These are phyloP conservation scores for Clarias macrocephalus DNA, from an alignment of 2,113 vertebrate species.

Conservation along the genomic window DNA sequence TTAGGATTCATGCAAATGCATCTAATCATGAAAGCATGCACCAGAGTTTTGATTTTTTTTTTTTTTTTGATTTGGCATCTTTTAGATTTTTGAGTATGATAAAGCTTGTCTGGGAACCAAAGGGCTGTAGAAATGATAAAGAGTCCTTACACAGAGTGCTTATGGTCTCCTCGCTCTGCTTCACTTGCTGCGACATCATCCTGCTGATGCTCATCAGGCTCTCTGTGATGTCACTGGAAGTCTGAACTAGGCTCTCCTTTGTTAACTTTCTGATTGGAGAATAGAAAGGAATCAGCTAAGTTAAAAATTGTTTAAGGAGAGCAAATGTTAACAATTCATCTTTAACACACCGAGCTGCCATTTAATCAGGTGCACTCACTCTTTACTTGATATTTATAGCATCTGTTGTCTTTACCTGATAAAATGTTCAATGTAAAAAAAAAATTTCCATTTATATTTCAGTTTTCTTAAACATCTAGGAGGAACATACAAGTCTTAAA, in stretches of 20 bases:
- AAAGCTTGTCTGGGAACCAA: not conserved
- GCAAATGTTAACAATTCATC: not conserved
- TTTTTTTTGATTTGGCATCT: not conserved
- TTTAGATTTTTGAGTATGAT: not conserved
- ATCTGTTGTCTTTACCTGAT: not conserved
- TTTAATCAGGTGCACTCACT: not conserved
- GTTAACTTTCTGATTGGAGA: conserved; percentile 75
- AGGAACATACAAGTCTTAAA: not conserved
- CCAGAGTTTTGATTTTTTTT: not conserved
- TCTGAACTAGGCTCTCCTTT: conserved; percentile 88
- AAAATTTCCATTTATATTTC: not conserved
- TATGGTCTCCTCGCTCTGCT: conserved; percentile 90
- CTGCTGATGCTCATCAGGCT: conserved; percentile 94
- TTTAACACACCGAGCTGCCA: not conserved
- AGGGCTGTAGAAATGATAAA: not conserved
- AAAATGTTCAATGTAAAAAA: not conserved
- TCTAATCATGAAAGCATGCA: not conserved
- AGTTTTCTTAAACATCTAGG: not conserved
- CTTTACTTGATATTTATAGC: not conserved
- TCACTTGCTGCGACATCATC: conserved; percentile 96
- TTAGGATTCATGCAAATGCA: too few relatives aligned
- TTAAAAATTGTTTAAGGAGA: not conserved
- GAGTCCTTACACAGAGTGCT: conserved; percentile 79
- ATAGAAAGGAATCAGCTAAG: not conserved
- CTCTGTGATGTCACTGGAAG: conserved; percentile 87